phyloP scores from a whole-genome alignment of 2,888 invertebrate genomes.

The Synanthedon tipuliformis region DNA sequence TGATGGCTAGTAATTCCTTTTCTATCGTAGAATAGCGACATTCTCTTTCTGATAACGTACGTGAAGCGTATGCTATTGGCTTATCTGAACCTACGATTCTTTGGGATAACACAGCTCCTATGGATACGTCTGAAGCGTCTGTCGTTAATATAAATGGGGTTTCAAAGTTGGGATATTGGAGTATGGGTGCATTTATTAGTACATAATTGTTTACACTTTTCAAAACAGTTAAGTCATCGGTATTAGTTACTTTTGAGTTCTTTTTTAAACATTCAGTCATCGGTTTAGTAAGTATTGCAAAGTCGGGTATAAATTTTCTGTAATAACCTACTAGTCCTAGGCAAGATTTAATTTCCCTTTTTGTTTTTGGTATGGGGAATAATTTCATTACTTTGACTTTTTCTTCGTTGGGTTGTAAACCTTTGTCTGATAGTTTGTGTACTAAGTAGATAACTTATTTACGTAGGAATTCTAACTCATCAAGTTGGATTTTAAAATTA shows the following conservation, averaged over 20 bases:
- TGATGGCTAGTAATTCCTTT: conserved; percentile 27
- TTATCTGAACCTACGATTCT: conserved; percentile 15
- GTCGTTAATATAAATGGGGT: conserved; percentile 18
- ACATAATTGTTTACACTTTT: conserved; percentile 19
- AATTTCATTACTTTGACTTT: conserved; percentile 15
- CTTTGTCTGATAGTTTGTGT: conserved; percentile 10
- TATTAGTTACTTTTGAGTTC: conserved; percentile 4
- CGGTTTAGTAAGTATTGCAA: conserved; percentile 15
- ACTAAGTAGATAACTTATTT: conserved; percentile 10
- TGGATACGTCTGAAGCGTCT: conserved; percentile 16
- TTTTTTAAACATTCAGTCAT: conserved; percentile 16
- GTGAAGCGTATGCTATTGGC: conserved; percentile 16
- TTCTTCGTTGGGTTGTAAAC: conserved; percentile 13
- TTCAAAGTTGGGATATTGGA: conserved; percentile 29
- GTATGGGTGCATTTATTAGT: conserved; percentile 21
- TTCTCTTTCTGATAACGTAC: conserved; percentile 16
- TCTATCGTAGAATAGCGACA: conserved; percentile 18
- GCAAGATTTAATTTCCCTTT: conserved; percentile 16
- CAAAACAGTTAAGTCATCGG: conserved; percentile 7
- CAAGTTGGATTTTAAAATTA: conserved; percentile 5
- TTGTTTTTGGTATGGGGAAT: conserved; percentile 14
- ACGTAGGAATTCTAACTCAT: conserved; percentile 13
- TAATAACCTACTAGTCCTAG: conserved; percentile 15
- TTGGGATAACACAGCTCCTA: conserved; percentile 20
- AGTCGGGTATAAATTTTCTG: conserved; percentile 16